Evolutionary conservation across 2,888 invertebrate species (phyloP).

Genomic region (Furcula furcula): DNA sequence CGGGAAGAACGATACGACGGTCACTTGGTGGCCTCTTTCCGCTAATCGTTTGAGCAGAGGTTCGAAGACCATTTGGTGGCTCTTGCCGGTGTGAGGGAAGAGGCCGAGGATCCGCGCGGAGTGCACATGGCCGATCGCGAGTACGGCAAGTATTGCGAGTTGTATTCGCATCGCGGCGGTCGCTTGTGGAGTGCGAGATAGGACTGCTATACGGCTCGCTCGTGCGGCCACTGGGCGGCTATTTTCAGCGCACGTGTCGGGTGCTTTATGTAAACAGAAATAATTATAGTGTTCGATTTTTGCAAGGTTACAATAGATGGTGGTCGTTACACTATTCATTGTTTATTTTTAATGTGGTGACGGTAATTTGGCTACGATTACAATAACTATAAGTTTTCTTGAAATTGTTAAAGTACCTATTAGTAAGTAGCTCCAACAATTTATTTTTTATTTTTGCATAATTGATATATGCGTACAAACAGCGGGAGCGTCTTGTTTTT

Average conservation of each 20-base stretch:
- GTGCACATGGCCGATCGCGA: slow-evolving; percentile 42
- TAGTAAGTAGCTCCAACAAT: too few relatives aligned
- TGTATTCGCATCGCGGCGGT: slow-evolving; percentile 49
- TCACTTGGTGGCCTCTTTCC: slow-evolving; percentile 82
- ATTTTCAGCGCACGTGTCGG: slow-evolving; percentile 32
- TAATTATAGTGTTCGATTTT: background rate
- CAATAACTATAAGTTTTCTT: too few relatives aligned
- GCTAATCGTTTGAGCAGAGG: slow-evolving; percentile 78
- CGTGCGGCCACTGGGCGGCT: slow-evolving; percentile 12
- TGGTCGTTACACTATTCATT: too few relatives aligned
- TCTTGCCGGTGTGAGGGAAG: slow-evolving; percentile 82
- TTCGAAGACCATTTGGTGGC: slow-evolving; percentile 84
- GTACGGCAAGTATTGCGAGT: slow-evolving; percentile 32
- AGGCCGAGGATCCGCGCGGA: slow-evolving; percentile 79
- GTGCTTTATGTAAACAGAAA: slow-evolving; percentile 3
- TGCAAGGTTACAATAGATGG: background rate
- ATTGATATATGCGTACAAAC: too few relatives aligned
- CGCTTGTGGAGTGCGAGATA: slow-evolving; percentile 25
- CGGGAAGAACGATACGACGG: slow-evolving; percentile 83
- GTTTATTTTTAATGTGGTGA: too few relatives aligned
- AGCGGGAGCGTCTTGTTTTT: too few relatives aligned
- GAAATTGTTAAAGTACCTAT: too few relatives aligned
- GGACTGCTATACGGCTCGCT: slow-evolving; percentile 2
- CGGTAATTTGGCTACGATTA: too few relatives aligned
- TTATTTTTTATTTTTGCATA: too few relatives aligned